Percentiles rank a stretch among this genome's conserved stretches.
Evolutionary conservation across 2,797 vertebrate genomes (phyloP).

Genomic region (Hypotaenidia philippensis): DNA sequence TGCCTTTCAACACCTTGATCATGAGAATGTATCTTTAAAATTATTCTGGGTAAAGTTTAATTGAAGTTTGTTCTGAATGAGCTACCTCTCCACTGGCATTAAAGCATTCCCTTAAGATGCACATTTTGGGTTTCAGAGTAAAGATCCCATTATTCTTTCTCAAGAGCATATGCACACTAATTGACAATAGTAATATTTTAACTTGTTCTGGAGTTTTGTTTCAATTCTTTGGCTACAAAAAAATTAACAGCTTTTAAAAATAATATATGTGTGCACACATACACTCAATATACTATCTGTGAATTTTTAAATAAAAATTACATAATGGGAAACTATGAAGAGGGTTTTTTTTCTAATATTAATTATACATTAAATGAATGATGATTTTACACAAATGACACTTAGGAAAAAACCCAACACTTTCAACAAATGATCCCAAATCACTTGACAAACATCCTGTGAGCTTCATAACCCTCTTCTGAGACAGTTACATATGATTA

Average conservation of each 20-base stretch:
- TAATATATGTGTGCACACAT: background rate
- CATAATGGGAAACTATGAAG: background rate
- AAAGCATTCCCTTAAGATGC: slow-evolving; percentile 20
- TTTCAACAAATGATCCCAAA: background rate
- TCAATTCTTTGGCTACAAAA: background rate
- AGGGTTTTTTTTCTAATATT: background rate
- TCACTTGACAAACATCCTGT: background rate
- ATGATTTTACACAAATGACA: background rate
- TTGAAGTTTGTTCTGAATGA: slow-evolving; percentile 17
- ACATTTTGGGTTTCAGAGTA: background rate
- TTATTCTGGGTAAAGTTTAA: slow-evolving; percentile 36
- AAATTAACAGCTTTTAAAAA: background rate
- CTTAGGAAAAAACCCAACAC: background rate
- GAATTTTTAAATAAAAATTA: background rate
- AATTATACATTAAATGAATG: background rate
- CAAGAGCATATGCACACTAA: background rate
- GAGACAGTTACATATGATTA: background rate
- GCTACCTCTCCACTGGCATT: slow-evolving; percentile 14
- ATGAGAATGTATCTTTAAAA: slow-evolving; percentile 43
- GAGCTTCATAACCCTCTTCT: background rate
- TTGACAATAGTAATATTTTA: background rate
- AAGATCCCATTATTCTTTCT: background rate
- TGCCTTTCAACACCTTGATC: slow-evolving; percentile 70
- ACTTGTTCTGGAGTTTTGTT: background rate
- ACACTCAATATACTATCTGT: background rate